These are phyloP conservation scores for Apamea crenata DNA, from an alignment of 2,888 invertebrate species.

Conservation along the genomic window DNA sequence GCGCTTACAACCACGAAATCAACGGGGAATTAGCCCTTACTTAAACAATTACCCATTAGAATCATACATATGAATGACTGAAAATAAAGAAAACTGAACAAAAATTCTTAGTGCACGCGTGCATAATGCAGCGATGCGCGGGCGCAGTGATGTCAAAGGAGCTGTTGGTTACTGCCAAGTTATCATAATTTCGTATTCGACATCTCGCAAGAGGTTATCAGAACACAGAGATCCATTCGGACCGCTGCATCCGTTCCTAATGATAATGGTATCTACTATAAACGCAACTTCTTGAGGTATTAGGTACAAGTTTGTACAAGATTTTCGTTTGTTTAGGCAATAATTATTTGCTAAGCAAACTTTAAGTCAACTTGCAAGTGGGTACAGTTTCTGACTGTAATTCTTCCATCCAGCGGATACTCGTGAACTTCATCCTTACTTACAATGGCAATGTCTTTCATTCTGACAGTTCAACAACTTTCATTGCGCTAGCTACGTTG, in stretches of 20 bases:
- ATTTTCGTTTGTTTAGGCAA: conserved; percentile 11
- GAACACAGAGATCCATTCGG: conserved; percentile 72
- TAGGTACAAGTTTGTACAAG: conserved; percentile 16
- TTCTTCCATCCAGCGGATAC: background rate
- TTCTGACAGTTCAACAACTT: background rate
- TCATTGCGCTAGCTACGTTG: too few relatives aligned
- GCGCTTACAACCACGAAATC: too few relatives aligned
- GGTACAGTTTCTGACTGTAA: background rate
- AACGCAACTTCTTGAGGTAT: conserved; percentile 46
- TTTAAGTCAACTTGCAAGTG: background rate
- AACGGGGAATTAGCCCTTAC: too few relatives aligned
- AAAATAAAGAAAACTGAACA: background rate
- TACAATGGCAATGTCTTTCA: background rate
- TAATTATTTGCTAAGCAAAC: background rate
- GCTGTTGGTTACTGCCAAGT: conserved; percentile 76
- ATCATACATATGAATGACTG: background rate
- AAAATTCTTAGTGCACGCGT: conserved; percentile 28
- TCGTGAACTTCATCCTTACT: background rate
- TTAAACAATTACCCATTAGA: too few relatives aligned
- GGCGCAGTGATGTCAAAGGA: conserved; percentile 79
- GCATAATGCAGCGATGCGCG: conserved; percentile 67
- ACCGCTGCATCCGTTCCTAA: conserved; percentile 79
- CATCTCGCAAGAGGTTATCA: conserved; percentile 81
- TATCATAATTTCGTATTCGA: conserved; percentile 73
- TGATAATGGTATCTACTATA: conserved; percentile 71